phyloP scores from a whole-genome alignment of 2,888 invertebrate genomes.

The Ichneumon xanthorius region DNA sequence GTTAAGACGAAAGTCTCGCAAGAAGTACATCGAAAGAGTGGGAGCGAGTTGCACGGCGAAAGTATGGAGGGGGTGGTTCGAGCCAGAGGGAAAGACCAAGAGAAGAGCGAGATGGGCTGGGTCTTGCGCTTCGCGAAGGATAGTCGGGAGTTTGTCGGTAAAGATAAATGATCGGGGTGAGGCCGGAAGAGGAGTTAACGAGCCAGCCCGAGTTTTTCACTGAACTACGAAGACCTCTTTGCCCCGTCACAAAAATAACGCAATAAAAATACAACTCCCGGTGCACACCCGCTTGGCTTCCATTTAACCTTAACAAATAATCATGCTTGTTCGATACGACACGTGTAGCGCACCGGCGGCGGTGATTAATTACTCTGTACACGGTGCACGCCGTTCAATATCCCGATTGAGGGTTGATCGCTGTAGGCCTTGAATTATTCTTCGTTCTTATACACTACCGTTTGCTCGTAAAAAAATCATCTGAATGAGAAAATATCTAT shows the following conservation, averaged over 20 bases:
- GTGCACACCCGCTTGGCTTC: not conserved
- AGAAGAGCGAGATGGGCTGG: slow-evolving; percentile 17
- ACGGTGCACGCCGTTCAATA: not conserved
- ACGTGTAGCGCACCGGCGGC: not conserved
- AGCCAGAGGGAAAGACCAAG: slow-evolving; percentile 18
- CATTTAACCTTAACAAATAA: slow-evolving; percentile 31
- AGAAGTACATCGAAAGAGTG: slow-evolving; percentile 47
- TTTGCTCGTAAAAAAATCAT: not conserved
- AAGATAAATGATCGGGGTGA: slow-evolving; percentile 67
- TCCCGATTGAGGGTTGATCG: slow-evolving; percentile 10
- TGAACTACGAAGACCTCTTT: slow-evolving; percentile 19
- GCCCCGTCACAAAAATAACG: slow-evolving; percentile 33
- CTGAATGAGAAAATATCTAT: not conserved
- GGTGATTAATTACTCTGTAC: slow-evolving; percentile 1
- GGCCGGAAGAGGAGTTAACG: slow-evolving; percentile 68
- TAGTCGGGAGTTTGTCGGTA: slow-evolving; percentile 64
- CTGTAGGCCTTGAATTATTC: not conserved
- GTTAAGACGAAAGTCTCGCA: slow-evolving; percentile 61
- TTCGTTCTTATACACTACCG: not conserved
- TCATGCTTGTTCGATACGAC: not conserved
- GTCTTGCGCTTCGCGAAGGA: slow-evolving; percentile 21
- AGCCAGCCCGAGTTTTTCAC: slow-evolving; percentile 66
- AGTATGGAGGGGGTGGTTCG: not conserved
- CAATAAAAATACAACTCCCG: slow-evolving; percentile 41
- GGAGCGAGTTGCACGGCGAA: slow-evolving; percentile 14